phyloP scores from a whole-genome alignment of 1,140 invertebrate species.

The Eumeta japonica region DNA sequence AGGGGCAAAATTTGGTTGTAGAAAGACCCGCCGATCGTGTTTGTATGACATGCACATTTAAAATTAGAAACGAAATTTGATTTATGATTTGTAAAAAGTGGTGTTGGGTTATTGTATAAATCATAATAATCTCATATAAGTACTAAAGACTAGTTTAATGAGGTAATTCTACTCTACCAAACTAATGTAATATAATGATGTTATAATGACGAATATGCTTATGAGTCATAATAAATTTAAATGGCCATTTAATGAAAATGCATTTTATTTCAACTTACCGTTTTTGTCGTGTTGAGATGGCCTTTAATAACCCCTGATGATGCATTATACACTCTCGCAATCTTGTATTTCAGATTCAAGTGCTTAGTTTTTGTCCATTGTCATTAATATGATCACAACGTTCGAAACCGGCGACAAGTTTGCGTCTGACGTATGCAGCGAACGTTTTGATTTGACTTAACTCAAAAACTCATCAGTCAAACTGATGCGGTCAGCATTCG shows the following conservation, averaged over 20 bases:
- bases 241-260: conserved; percentile 27
- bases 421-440: too few species aligned
- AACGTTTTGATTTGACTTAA: too few species aligned
- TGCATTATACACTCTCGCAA: too few species aligned
- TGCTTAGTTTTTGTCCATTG: too few species aligned
- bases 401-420: too few species aligned
- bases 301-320: too few species aligned
- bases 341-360: too few species aligned
- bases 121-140: conserved; percentile 5
- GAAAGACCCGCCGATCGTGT: conserved; percentile 28
- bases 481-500: too few species aligned
- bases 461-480: too few species aligned
- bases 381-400: too few species aligned
- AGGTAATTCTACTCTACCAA: conserved; percentile 29
- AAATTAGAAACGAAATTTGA: neutral
- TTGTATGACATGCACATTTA: neutral
- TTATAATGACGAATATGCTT: conserved; percentile 6
- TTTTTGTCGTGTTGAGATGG: too few species aligned
- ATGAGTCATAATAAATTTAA: conserved; percentile 33
- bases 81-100: conserved; percentile 12
- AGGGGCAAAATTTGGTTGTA: conserved; percentile 37
- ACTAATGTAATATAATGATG: conserved; percentile 48
- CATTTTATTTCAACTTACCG: neutral
- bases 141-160: neutral
- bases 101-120: conserved; percentile 27